Percentiles rank a stretch among this genome's conserved stretches.
phyloP scores from a whole-genome alignment of 2,888 invertebrate genomes.

The Drosophila tripunctata region DNA sequence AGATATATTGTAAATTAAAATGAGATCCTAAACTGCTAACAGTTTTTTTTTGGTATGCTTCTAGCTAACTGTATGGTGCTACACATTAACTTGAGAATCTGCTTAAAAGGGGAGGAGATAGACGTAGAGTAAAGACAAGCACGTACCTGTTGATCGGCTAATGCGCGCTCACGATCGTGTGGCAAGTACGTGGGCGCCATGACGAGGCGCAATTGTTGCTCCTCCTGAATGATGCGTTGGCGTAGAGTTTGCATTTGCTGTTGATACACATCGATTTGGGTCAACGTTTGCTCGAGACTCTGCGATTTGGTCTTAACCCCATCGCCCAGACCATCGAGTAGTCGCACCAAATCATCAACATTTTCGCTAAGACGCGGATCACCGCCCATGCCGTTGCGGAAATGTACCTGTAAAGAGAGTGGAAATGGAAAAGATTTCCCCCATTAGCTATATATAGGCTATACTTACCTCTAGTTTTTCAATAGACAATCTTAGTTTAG shows the following conservation, averaged over 20 bases:
- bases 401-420: constrained; percentile 89
- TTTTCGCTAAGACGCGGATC: constrained; percentile 90
- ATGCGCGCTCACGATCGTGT: constrained; percentile 92
- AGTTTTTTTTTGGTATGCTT: background rate
- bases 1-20: too few species aligned
- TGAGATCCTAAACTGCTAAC: constrained; percentile 28
- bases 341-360: constrained; percentile 88
- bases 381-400: constrained; percentile 93
- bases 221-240: constrained; percentile 93
- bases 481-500: constrained; percentile 93
- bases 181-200: constrained; percentile 93
- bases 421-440: constrained; percentile 33
- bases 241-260: constrained; percentile 93
- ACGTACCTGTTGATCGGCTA: constrained; percentile 94
- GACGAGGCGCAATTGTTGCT: constrained; percentile 93
- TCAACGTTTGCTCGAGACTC: constrained; percentile 90
- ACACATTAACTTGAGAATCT: constrained; percentile 19
- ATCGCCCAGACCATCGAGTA: constrained; percentile 87
- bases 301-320: constrained; percentile 81
- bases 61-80: constrained; percentile 31
- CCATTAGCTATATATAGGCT: constrained; percentile 14
- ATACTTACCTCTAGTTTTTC: constrained; percentile 93
- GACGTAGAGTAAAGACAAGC: background rate
- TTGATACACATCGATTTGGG: constrained; percentile 94
- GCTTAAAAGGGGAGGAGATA: background rate